Conservation (phyloP, 2,888 invertebrate genomes). For the Globia sparganii region DNA sequence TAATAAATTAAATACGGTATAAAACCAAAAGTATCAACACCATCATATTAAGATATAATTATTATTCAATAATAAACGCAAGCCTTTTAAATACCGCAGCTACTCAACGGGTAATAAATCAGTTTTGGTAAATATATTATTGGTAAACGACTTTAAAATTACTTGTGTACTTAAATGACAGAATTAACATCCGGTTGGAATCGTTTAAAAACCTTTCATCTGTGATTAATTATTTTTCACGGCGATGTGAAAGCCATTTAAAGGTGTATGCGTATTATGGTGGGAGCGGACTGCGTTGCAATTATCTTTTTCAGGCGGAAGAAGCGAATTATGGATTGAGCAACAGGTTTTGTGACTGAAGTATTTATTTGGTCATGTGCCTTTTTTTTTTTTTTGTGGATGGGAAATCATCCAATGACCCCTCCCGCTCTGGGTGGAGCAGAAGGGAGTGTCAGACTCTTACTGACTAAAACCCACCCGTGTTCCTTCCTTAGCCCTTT, state of each 20-base stretch:
- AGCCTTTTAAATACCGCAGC: slow-evolving; percentile 37
- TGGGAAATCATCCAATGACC: too few relatives aligned
- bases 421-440: too few relatives aligned
- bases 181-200: slow-evolving; percentile 56
- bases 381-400: too few relatives aligned
- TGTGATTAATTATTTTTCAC: slow-evolving; percentile 71
- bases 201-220: slow-evolving; percentile 69
- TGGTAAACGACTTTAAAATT: slow-evolving; percentile 61
- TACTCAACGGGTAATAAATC: slow-evolving; percentile 47
- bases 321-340: slow-evolving; percentile 18
- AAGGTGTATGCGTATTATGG: slow-evolving; percentile 44
- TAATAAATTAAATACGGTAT: slow-evolving; percentile 1
- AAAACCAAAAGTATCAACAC: slow-evolving; percentile 22
- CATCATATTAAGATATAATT: slow-evolving; percentile 41
- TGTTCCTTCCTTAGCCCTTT: too few relatives aligned
- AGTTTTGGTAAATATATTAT: slow-evolving; percentile 56
- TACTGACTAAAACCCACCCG: too few relatives aligned
- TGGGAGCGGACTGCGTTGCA: background rate
- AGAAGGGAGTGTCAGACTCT: too few relatives aligned
- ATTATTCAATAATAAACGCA: slow-evolving; percentile 37
- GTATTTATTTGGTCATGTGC: background rate
- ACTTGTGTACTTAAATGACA: slow-evolving; percentile 60
- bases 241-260: slow-evolving; percentile 59
- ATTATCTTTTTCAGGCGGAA: slow-evolving; percentile 8
- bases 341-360: slow-evolving; percentile 40